These are phyloP conservation scores for Palaemon carinicauda DNA, from an alignment of 1,140 invertebrate genomes.

Conservation along the genomic window DNA sequence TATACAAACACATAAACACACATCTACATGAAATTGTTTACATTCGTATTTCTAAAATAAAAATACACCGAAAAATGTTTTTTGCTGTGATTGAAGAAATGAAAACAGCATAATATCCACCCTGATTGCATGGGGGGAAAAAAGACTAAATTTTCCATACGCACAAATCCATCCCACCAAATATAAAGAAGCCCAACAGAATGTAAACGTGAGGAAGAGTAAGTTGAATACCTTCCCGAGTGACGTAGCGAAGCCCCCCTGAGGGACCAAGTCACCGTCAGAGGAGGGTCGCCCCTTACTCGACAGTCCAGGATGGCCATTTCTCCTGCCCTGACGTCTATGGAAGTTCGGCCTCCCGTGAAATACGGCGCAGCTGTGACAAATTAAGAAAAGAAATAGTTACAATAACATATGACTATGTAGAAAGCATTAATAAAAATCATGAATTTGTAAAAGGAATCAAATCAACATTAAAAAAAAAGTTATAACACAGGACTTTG, in stretches of 20 bases:
- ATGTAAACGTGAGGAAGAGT: not conserved
- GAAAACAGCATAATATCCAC: not conserved
- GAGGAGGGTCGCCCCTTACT: slow-evolving; percentile 23
- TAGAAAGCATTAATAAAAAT: too few species aligned
- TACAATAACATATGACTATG: not conserved
- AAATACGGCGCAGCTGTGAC: not conserved
- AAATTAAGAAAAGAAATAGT: not conserved
- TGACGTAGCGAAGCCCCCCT: slow-evolving; percentile 26
- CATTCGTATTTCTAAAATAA: too few species aligned
- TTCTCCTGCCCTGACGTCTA: slow-evolving; percentile 33
- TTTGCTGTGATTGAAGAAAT: too few species aligned
- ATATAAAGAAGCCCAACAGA: not conserved
- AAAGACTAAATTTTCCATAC: too few species aligned
- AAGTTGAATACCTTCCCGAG: slow-evolving; percentile 16
- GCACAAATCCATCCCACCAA: not conserved
- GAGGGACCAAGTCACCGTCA: slow-evolving; percentile 41
- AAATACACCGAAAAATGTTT: too few species aligned
- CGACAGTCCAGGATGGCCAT: slow-evolving; percentile 28
- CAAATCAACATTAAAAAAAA: too few species aligned
- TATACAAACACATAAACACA: too few species aligned
- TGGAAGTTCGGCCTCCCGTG: not conserved
- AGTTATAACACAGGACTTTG: not conserved
- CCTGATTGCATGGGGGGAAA: too few species aligned
- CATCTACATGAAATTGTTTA: too few species aligned
- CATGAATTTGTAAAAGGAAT: not conserved